Evolutionary conservation across 1,140 invertebrate genomes (phyloP), one percentile per base, ranked within the genome.

Genomic region (Meloidogyne hapla): DNA sequence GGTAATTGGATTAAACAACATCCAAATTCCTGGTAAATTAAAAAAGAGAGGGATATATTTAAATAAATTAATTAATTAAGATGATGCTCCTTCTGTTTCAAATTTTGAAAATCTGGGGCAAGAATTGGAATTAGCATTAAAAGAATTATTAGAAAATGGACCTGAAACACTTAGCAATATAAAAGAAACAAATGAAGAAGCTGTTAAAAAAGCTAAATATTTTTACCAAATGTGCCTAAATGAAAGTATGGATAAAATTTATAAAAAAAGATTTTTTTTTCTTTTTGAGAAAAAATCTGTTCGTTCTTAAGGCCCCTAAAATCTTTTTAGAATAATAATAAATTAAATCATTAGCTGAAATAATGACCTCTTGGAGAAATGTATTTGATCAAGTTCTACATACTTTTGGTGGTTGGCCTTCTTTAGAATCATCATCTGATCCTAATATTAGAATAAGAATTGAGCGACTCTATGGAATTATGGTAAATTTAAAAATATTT

Each of bases 1-100:
- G 90, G 90, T 12, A 87, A 87, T 68, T 90, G 89, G 89, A 84
- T 88, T 45, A 84, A 83, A 65, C 81, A 88, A 61, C 88, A 87
- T 73, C 87, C 86, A 13, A n/a, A 87, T 87, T 66, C 87, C 87
- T 26, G 71, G 71, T 72, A 21, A 40, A 25, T 61, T 23, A 61
- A n/a, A n/a, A n/a, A n/a, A n/a, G n/a, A n/a, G n/a, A n/a, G n/a
- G n/a, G n/a, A n/a, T n/a, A n/a, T n/a, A n/a, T n/a, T n/a, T n/a
- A n/a, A n/a, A n/a, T n/a, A n/a, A n/a, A n/a, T n/a, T n/a, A n/a
- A n/a, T n/a, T n/a, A n/a, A 21, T 56, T 72, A 15, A 72, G 87
- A 87, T 77, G 86, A 86, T 69, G 85, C 85, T 15, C 85, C 85
- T 25, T 85, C 85, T 56, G 85, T 87, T 25, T 86, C 85, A 18